These are phyloP conservation scores for Drosophila borborema DNA, from an alignment of 2,888 invertebrate genomes.

Conservation along the genomic window DNA sequence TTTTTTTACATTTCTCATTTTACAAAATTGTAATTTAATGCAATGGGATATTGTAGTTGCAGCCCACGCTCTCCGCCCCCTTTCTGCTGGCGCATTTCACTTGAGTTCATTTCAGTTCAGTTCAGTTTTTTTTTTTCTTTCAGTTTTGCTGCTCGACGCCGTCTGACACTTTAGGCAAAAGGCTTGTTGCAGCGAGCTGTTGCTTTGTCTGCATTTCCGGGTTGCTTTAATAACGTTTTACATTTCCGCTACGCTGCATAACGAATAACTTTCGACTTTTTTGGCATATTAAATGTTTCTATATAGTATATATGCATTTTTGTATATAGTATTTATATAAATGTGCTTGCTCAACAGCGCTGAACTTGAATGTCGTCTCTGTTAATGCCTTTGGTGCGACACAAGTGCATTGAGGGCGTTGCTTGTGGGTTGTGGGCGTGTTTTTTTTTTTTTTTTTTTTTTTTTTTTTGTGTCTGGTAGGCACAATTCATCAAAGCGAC, in stretches of 20 bases:
- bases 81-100: conserved; percentile 1
- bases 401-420: conserved; percentile 3
- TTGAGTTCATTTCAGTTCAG: conserved; percentile 43
- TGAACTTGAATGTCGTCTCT: conserved; percentile 36
- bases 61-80: conserved; percentile 21
- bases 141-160: conserved; percentile 27
- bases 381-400: not conserved
- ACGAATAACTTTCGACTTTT: conserved; percentile 14
- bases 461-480: conserved; percentile 1
- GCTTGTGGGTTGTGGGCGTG: not conserved
- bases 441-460: not conserved
- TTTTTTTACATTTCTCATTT: conserved; percentile 14
- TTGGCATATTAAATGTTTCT: not conserved
- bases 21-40: conserved; percentile 25
- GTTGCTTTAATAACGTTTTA: conserved; percentile 73
- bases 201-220: conserved; percentile 78
- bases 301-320: not conserved
- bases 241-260: conserved; percentile 36
- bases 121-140: conserved; percentile 26
- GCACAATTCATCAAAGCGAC: conserved; percentile 74
- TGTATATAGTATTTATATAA: conserved; percentile 5
- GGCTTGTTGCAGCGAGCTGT: conserved; percentile 63
- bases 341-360: not conserved
- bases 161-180: conserved; percentile 69
- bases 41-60: not conserved